Percentiles rank a stretch among this genome's conserved stretches.
phyloP scores from a whole-genome alignment of 2,888 invertebrate species.

The Aphidius colemani region DNA sequence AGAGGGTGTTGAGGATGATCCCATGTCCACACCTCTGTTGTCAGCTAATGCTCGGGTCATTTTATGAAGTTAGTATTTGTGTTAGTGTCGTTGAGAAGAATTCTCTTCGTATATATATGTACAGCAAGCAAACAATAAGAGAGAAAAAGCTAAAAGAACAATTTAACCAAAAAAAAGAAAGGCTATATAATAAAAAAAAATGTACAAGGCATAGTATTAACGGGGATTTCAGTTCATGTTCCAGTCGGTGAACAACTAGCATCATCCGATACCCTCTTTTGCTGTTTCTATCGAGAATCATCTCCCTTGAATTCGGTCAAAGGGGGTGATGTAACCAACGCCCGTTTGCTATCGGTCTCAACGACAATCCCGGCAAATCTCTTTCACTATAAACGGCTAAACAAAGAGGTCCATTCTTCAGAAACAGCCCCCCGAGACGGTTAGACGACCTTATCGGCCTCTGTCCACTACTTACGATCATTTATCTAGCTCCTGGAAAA shows the following conservation, averaged over 20 bases:
- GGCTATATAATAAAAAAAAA: slow-evolving; percentile 20
- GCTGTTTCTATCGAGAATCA: slow-evolving; percentile 18
- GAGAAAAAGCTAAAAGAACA: slow-evolving; percentile 23
- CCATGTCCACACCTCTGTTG: slow-evolving; percentile 59
- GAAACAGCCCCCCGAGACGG: slow-evolving; percentile 25
- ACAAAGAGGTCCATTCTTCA: slow-evolving; percentile 60
- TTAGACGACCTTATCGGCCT: slow-evolving; percentile 52
- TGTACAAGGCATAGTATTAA: slow-evolving; percentile 17
- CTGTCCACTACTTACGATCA: slow-evolving; percentile 56
- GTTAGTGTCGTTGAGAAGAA: slow-evolving; percentile 35
- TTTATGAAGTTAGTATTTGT: slow-evolving; percentile 47
- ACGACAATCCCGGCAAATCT: slow-evolving; percentile 59
- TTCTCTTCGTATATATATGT: slow-evolving; percentile 16
- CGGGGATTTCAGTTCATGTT: slow-evolving; percentile 13
- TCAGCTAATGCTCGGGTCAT: slow-evolving; percentile 55
- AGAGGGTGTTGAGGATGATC: slow-evolving; percentile 44
- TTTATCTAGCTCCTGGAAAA: slow-evolving; percentile 54
- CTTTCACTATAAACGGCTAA: slow-evolving; percentile 61
- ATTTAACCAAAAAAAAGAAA: slow-evolving; percentile 24
- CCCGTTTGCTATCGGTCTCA: slow-evolving; percentile 43
- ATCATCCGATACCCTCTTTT: neutral
- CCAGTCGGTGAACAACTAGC: slow-evolving; percentile 5
- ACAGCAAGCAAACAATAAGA: slow-evolving; percentile 7
- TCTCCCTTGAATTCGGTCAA: slow-evolving; percentile 22
- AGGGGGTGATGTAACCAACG: slow-evolving; percentile 21